Conservation (phyloP, 2,888 invertebrate genomes). For the Megastigmus dorsalis region DNA sequence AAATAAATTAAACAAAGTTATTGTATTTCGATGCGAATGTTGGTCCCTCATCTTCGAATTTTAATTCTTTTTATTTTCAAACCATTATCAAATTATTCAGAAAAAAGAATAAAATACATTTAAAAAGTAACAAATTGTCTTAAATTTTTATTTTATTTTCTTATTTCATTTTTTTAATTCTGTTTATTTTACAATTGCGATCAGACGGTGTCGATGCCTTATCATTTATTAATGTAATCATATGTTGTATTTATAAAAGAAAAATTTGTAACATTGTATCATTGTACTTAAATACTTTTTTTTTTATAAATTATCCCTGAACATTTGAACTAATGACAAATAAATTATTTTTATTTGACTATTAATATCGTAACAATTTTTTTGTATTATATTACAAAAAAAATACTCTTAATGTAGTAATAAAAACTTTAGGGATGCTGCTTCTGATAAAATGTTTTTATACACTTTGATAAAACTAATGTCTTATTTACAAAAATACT, state of each 20-base stretch:
- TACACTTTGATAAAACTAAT: too few species aligned
- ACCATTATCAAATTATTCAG: slow-evolving; percentile 47
- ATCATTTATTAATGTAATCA: too few species aligned
- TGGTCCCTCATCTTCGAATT: slow-evolving; percentile 51
- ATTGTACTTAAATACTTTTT: not conserved
- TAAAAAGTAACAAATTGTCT: slow-evolving; percentile 59
- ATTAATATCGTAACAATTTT: slow-evolving; percentile 1
- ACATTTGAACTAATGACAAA: not conserved
- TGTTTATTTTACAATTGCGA: slow-evolving; percentile 28
- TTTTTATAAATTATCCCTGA: not conserved
- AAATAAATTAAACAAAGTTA: slow-evolving; percentile 30
- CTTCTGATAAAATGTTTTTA: slow-evolving; percentile 19
- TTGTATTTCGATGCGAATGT: slow-evolving; percentile 52
- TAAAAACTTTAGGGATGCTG: too few species aligned
- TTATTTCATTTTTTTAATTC: slow-evolving; percentile 27
- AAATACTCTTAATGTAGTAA: too few species aligned
- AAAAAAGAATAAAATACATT: slow-evolving; percentile 56
- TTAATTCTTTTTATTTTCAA: slow-evolving; percentile 49
- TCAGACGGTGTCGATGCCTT: too few species aligned
- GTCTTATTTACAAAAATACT: too few species aligned
- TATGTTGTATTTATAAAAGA: too few species aligned
- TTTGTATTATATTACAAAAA: not conserved
- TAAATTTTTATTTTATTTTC: slow-evolving; percentile 56
- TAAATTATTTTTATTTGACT: not conserved
- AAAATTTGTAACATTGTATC: not conserved